Base-by-base conservation (phyloP, 23 tunicate genomes). In the Ciona savignyi region DNA sequence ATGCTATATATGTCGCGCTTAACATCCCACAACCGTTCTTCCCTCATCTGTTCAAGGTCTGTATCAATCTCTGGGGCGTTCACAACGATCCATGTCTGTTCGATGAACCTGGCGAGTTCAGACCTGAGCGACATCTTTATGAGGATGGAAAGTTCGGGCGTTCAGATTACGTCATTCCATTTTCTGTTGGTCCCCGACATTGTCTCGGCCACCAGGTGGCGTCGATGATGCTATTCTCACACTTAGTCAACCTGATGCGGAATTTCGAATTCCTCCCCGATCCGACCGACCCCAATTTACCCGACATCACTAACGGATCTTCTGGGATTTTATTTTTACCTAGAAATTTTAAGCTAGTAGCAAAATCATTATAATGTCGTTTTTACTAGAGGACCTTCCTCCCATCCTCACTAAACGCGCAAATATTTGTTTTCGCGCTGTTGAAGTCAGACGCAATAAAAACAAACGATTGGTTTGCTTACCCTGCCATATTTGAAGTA, bases 261-360 rank as follows among this genome's bases (percentile, higher is more conserved):
- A 64, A 21, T 64, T 64, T 64, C 68, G 68, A 64, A 64, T 64
- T 64, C 22, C 68, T 64, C 9, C 68, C 68, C 20, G 68, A 64
- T 64, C 68, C 68, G 20, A 24, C 11, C 6, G 11, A 11, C 11
- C 11, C 11, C 27, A 23, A 21, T 23, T 23, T 64, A 23, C 68
- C 68, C 22, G 28, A 64, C 22, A 64, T 64, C 4, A 25, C 11
- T 6, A 25, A 21, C 27, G 68, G 68, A 9, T 4, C 28, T 9
- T 9, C 6, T 21, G 68, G 68, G 6, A 15, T 21, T 11, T 6
- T 23, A 21, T 64, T 64, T 64, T 64, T 64, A 21, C 68, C 68
- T 9, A 23, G 22, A 24, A 25, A 9, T 24, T 64, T 23, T 25
- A 24, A 25, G 11, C 22, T 64, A 6, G 28, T 64, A 6, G 68